Conservation (phyloP, 2,797 vertebrate species). For the Meriones psammophilus region DNA sequence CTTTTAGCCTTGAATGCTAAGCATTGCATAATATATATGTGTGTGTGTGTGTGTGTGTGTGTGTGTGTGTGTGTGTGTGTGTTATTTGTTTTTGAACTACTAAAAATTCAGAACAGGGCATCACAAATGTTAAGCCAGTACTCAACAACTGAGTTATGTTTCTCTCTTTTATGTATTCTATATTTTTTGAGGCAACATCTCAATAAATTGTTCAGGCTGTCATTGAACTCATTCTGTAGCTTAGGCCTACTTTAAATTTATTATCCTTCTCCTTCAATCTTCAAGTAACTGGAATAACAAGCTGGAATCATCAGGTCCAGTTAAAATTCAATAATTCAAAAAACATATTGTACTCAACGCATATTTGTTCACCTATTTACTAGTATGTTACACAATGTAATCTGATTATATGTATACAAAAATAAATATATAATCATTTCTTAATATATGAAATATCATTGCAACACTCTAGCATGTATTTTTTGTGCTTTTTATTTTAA, state of each 20-base stretch:
- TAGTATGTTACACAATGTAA: background rate
- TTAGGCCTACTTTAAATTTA: background rate
- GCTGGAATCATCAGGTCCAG: background rate
- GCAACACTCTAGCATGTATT: background rate
- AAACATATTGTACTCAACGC: background rate
- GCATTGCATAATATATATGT: too few relatives aligned
- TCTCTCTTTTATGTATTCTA: background rate
- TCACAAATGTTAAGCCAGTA: background rate
- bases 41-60: too few relatives aligned
- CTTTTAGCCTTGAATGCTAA: background rate
- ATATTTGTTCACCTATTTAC: background rate
- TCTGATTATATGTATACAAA: background rate
- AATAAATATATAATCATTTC: background rate
- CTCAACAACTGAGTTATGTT: background rate
- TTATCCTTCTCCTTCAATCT: background rate
- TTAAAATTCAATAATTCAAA: background rate
- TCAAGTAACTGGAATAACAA: background rate
- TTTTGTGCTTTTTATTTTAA: slow-evolving; percentile 3
- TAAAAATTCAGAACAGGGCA: background rate
- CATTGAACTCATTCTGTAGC: background rate
- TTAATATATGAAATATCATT: background rate
- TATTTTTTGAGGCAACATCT: background rate
- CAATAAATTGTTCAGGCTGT: background rate
- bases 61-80: too few relatives aligned
- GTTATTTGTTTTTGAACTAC: background rate